phyloP scores from a whole-genome alignment of 2,797 vertebrate genomes.

The Tragopan temminckii region DNA sequence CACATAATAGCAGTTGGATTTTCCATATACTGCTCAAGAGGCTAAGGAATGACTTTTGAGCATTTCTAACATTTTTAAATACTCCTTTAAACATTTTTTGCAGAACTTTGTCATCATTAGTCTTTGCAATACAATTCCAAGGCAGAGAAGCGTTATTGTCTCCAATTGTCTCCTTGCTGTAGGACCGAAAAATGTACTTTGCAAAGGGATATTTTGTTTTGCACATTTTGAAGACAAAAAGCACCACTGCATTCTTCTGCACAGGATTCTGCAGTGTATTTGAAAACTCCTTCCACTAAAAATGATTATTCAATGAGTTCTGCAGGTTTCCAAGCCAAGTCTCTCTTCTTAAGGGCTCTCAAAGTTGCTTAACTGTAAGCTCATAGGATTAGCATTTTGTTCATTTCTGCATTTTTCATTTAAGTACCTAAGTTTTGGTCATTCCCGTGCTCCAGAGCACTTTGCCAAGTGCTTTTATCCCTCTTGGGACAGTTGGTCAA shows the following conservation, averaged over 20 bases:
- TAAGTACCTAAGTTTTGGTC: conserved; percentile 29
- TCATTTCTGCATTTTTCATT: conserved; percentile 56
- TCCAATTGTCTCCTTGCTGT: not conserved
- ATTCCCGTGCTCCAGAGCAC: not conserved
- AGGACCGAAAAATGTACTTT: not conserved
- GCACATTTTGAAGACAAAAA: not conserved
- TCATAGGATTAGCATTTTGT: conserved; percentile 59
- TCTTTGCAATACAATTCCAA: not conserved
- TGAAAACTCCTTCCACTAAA: conserved; percentile 44
- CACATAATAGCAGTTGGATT: not conserved
- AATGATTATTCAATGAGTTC: conserved; percentile 51
- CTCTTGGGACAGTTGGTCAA: not conserved
- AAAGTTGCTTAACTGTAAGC: conserved; percentile 52
- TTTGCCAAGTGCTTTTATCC: conserved; percentile 14
- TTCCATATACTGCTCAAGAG: not conserved
- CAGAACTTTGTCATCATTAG: not conserved
- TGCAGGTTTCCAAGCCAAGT: conserved; percentile 48
- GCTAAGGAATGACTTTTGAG: not conserved
- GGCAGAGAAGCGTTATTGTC: not conserved
- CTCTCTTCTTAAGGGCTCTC: conserved; percentile 54
- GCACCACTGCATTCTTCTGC: not conserved
- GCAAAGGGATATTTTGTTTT: not conserved
- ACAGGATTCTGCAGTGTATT: conserved; percentile 1
- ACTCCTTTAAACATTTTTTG: not conserved
- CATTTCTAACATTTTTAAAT: conserved; percentile 32